Evolutionary conservation across 2,888 invertebrate genomes (phyloP), one percentile per base, ranked within the genome.

Genomic region (Xylota sylvarum): DNA sequence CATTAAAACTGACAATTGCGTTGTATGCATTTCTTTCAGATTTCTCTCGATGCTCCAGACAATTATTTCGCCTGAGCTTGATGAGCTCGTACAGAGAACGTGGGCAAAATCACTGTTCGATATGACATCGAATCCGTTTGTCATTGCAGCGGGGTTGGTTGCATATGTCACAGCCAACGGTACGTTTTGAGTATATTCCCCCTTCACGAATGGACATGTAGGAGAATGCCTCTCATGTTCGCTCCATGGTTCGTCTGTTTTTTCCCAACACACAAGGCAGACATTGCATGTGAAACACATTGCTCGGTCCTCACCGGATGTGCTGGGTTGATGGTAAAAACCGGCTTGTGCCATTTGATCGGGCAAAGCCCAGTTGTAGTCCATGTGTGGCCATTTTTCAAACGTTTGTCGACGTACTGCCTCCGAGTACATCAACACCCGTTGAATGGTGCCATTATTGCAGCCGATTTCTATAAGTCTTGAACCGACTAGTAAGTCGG

Each of bases 271-370:
- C 5, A 98, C 98, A 27, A 98, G 94, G 91, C 98, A 98, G 9
- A 98, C 97, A 90, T 96, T 96, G 92, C 98, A 98, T 0, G 97
- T 97, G 93, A 98, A 98, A 92, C 98, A 98, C 97, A 98, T 97
- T 6, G 98, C 98, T 87, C 98, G 94, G 93, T 98, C 98, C 91
- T 98, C 98, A 4, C 98, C 98, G 32, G 96, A 95, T 3, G 96
- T 94, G 72, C 97, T 96, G 0, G 98, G 98, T 92, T 98, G 97
- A 93, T 98, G 98, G 93, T 98, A 98, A 93, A 98, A 98, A 14
- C 98, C 98, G 1, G 98, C 98, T 91, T 98, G 98, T 5, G 98
- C 98, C 98, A 98, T 98, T 91, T 97, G 97, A 89, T 97, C 97
- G 0, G 98, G 98, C 78, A 98, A 92, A 5, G 98, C 98, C 98